Evolutionary conservation across 2,888 invertebrate genomes (phyloP).

Genomic region (Pollenia angustigena): DNA sequence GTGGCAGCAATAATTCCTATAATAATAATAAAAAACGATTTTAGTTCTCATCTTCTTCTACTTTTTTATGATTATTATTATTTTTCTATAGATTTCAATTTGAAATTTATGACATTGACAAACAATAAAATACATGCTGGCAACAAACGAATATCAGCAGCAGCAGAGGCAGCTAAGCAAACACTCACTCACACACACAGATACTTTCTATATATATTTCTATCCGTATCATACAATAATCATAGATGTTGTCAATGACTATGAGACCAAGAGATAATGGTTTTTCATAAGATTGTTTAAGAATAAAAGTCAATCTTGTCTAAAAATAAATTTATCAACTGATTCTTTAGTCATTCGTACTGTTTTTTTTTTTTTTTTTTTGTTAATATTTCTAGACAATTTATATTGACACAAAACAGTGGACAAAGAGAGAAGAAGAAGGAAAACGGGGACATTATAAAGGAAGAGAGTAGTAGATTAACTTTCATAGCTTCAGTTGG

Average conservation of each 20-base stretch:
- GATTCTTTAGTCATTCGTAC: slow-evolving; percentile 45
- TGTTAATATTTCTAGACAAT: slow-evolving; percentile 1
- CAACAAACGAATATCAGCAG: slow-evolving; percentile 22
- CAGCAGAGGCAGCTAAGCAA: slow-evolving; percentile 25
- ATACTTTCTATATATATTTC: not conserved
- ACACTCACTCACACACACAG: not conserved
- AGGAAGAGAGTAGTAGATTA: slow-evolving; percentile 16
- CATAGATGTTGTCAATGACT: slow-evolving; percentile 18
- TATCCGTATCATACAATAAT: slow-evolving; percentile 22
- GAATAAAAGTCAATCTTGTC: slow-evolving; percentile 69
- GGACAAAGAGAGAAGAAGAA: not conserved
- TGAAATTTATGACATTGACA: slow-evolving; percentile 70
- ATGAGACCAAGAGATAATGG: slow-evolving; percentile 45
- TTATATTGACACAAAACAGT: not conserved
- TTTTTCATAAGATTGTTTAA: slow-evolving; percentile 55
- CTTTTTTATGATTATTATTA: slow-evolving; percentile 40
- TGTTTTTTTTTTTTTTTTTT: not conserved
- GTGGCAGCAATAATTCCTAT: slow-evolving; percentile 15
- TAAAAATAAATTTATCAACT: slow-evolving; percentile 67
- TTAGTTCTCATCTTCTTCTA: slow-evolving; percentile 12
- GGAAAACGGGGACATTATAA: not conserved
- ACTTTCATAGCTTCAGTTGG: slow-evolving; percentile 41
- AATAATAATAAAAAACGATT: slow-evolving; percentile 50
- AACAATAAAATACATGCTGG: slow-evolving; percentile 60
- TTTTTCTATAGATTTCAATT: slow-evolving; percentile 64